These are phyloP conservation scores for Teleogryllus occipitalis DNA, from an alignment of 1,140 invertebrate species.

Conservation along the genomic window DNA sequence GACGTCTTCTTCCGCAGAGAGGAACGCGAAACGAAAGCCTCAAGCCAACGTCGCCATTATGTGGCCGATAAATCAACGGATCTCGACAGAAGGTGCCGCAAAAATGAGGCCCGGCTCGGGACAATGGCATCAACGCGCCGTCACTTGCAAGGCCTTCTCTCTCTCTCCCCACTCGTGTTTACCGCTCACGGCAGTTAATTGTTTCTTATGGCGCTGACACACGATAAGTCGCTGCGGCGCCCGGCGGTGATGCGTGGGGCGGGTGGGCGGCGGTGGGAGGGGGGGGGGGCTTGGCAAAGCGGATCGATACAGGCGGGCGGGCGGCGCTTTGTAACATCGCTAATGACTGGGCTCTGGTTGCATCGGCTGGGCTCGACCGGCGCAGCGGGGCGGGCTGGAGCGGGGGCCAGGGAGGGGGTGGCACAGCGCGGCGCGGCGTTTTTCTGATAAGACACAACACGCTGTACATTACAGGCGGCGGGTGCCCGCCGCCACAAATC, in stretches of 20 bases:
- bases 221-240: not conserved
- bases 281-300: too few species aligned
- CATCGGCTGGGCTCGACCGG: not conserved
- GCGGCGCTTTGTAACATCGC: not conserved
- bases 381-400: too few species aligned
- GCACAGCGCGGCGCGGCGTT: not conserved
- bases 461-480: not conserved
- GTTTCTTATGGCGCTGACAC: not conserved
- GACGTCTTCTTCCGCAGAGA: too few species aligned
- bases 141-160: not conserved
- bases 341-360: not conserved
- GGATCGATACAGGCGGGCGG: too few species aligned
- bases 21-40: too few species aligned
- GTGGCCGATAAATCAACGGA: not conserved
- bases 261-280: not conserved
- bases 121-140: not conserved
- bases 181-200: not conserved
- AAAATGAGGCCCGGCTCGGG: not conserved
- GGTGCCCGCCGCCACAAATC: not conserved
- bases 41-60: not conserved
- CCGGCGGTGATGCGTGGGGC: not conserved
- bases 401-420: too few species aligned
- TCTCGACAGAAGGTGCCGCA: not conserved
- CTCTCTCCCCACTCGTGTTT: not conserved
- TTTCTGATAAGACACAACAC: slow-evolving; percentile 4